Conservation (phyloP, 2,888 invertebrate genomes). For the Gymnocheta viridis region DNA sequence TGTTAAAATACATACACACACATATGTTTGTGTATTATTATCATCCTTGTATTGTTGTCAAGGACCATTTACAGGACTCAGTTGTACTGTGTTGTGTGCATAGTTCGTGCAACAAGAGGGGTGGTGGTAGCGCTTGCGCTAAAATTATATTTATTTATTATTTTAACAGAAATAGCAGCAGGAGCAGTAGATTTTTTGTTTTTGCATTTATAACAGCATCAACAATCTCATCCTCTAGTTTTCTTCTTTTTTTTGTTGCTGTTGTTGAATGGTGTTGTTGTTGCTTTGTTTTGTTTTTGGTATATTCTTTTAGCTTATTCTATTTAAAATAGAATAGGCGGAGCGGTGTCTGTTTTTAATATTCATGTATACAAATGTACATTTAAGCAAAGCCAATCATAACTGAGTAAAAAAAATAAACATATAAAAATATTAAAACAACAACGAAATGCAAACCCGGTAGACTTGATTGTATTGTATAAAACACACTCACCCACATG, state of each 20-base stretch:
- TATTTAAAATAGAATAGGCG: slow-evolving; percentile 70
- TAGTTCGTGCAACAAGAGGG: slow-evolving; percentile 45
- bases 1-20: background rate
- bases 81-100: slow-evolving; percentile 48
- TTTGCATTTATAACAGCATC: slow-evolving; percentile 67
- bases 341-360: slow-evolving; percentile 68
- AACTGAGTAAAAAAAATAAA: slow-evolving; percentile 75
- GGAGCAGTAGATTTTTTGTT: slow-evolving; percentile 58
- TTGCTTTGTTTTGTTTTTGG: slow-evolving; percentile 64
- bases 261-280: slow-evolving; percentile 32
- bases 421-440: slow-evolving; percentile 59
- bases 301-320: slow-evolving; percentile 69
- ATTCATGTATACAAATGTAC: slow-evolving; percentile 61
- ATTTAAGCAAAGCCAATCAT: slow-evolving; percentile 78
- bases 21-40: slow-evolving; percentile 31
- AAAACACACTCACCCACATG: slow-evolving; percentile 1
- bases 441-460: slow-evolving; percentile 52
- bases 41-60: slow-evolving; percentile 69
- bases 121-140: slow-evolving; percentile 80
- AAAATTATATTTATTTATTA: slow-evolving; percentile 82
- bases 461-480: slow-evolving; percentile 66
- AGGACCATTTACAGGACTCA: slow-evolving; percentile 61
- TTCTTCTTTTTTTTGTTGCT: slow-evolving; percentile 19
- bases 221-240: slow-evolving; percentile 31
- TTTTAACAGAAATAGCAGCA: slow-evolving; percentile 73